phyloP scores from a whole-genome alignment of 2,888 invertebrate species.

The Stenoptilia bipunctidactyla region DNA sequence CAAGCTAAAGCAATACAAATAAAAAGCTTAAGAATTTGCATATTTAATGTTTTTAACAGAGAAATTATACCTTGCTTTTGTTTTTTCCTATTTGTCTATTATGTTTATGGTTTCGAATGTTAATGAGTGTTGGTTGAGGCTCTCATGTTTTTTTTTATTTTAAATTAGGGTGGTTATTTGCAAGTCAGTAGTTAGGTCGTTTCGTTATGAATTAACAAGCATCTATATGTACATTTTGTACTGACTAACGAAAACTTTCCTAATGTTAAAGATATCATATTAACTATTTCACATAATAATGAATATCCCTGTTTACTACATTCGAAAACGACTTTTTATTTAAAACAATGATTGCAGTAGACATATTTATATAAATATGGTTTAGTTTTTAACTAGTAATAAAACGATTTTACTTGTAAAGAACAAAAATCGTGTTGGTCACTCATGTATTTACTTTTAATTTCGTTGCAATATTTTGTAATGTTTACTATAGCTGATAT shows the following conservation, averaged over 20 bases:
- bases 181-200: slow-evolving; percentile 22
- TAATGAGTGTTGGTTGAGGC: slow-evolving; percentile 35
- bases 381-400: slow-evolving; percentile 23
- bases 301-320: slow-evolving; percentile 32
- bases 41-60: slow-evolving; percentile 2
- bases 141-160: slow-evolving; percentile 32
- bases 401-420: slow-evolving; percentile 28
- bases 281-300: slow-evolving; percentile 32
- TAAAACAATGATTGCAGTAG: slow-evolving; percentile 33
- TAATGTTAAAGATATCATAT: background rate
- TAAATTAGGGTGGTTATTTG: slow-evolving; percentile 31
- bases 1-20: background rate
- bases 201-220: slow-evolving; percentile 23
- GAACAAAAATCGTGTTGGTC: slow-evolving; percentile 28
- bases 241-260: background rate
- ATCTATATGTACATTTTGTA: slow-evolving; percentile 6
- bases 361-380: slow-evolving; percentile 26
- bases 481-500: slow-evolving; percentile 37
- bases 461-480: slow-evolving; percentile 40
- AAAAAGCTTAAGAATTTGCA: background rate
- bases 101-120: slow-evolving; percentile 20
- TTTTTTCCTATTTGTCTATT: slow-evolving; percentile 13
- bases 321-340: slow-evolving; percentile 36
- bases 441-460: slow-evolving; percentile 33
- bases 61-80: slow-evolving; percentile 7